Evolutionary conservation across 2,113 vertebrate species (phyloP), one percentile per base, ranked within the genome.

Genomic region (Onychorhynchus coronatus): DNA sequence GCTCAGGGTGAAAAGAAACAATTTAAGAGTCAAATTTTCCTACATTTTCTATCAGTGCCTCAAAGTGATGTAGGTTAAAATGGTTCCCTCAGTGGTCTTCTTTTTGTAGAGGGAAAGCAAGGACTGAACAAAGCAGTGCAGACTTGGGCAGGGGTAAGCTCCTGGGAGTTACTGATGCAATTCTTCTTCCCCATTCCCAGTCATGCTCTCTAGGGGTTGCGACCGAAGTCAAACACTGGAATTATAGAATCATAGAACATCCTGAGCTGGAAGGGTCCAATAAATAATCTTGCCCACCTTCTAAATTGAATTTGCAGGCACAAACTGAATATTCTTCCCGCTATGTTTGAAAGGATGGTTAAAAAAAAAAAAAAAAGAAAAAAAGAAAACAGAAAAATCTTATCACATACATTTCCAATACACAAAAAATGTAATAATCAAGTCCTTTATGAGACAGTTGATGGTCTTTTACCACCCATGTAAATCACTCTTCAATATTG

Each of bases 61-160:
- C 0, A 0, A 47, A 63, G 33, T 74, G 21, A 77, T 0, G 0
- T 25, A 66, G 42, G 35, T 63, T 77, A 11, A 42, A 70, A 71
- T 11, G 4, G 39, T 67, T 58, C 35, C 28, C 16, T 81, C 6
- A 22, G 24, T 47, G 47, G 9, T 24, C 13, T 76, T 72, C 20
- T 27, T 24, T 50, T 70, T 53, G 16, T 31, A 20, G 28, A 72
- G 30, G 22, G 33, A 92, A 75, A 31, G 28, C 44, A 67, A 65
- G 17, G 58, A 35, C 44, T 88, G 49, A 89, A 62, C 8, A 71
- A 82, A 76, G 21, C 27, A 20, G 23, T 17, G 31, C 4, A 39
- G 47, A 5, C 11, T 58, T 53, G 31, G 44, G 50, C 18, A 58
- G 23, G 13, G 27, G 7, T 25, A 74, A 91, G 4, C 8, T 92